Evolutionary conservation across 1,140 invertebrate species (phyloP).

Genomic region (Chlorops oryzae): DNA sequence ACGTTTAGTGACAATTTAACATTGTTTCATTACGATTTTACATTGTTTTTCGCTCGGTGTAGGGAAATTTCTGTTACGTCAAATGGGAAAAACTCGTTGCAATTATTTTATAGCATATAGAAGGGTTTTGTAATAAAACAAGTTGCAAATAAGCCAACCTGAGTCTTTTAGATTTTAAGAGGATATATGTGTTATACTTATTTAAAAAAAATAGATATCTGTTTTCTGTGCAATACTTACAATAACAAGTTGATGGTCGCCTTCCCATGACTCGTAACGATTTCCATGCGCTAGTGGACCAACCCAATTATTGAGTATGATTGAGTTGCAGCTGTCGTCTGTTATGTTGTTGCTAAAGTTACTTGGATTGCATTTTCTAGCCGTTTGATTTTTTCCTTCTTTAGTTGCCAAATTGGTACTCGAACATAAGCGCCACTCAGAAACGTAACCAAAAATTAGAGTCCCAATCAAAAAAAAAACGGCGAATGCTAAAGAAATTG

Average conservation of each 20-base stretch:
- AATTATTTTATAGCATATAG: no score
- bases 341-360: slow-evolving; percentile 35
- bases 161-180: not conserved
- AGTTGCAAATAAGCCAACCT: no score
- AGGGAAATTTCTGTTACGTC: no score
- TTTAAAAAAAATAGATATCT: not conserved
- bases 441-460: no score
- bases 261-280: slow-evolving; percentile 72
- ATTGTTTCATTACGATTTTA: no score
- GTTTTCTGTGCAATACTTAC: slow-evolving; percentile 18
- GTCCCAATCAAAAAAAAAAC: no score
- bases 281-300: slow-evolving; percentile 69
- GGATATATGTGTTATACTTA: no score
- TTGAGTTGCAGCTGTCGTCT: slow-evolving; percentile 43
- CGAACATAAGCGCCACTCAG: slow-evolving; percentile 52
- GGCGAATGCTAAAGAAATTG: no score
- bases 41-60: no score
- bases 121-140: no score
- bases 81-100: no score
- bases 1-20: no score
- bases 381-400: slow-evolving; percentile 57
- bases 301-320: slow-evolving; percentile 63
- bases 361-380: slow-evolving; percentile 46
- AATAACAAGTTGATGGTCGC: slow-evolving; percentile 53
- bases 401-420: slow-evolving; percentile 42